Conservation (phyloP, 2,888 invertebrate genomes). For the Campopleginae sp. region DNA sequence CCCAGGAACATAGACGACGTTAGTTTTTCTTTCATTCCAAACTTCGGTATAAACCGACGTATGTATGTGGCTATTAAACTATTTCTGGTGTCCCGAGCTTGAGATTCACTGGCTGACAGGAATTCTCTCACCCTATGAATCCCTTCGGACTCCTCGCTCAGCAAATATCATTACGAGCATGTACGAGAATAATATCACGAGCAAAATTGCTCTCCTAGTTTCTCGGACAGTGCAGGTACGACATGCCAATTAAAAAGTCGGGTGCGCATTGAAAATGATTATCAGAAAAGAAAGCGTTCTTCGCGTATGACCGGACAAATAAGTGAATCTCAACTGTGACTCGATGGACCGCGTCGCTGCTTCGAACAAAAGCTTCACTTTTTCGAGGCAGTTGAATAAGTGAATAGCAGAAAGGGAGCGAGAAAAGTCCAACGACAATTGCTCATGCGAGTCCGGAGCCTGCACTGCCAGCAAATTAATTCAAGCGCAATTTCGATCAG, state of each 20-base stretch:
- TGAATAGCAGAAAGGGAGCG: neutral
- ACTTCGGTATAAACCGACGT: neutral
- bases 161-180: neutral
- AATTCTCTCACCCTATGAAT: neutral
- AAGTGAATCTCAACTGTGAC: neutral
- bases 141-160: slow-evolving; percentile 14
- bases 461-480: slow-evolving; percentile 25
- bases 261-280: no score
- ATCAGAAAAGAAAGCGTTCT: neutral
- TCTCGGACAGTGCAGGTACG: neutral
- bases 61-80: slow-evolving; percentile 6
- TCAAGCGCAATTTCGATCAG: slow-evolving; percentile 33
- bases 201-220: neutral
- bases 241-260: neutral
- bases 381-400: neutral
- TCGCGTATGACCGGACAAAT: neutral
- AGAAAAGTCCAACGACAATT: slow-evolving; percentile 21
- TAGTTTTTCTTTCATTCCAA: slow-evolving; percentile 49
- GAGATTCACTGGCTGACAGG: slow-evolving; percentile 24
- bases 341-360: neutral
- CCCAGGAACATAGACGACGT: slow-evolving; percentile 9
- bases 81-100: slow-evolving; percentile 2
- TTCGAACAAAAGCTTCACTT: neutral
- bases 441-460: slow-evolving; percentile 6
- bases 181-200: slow-evolving; percentile 2